Evolutionary conservation across 2,797 vertebrate genomes (phyloP).

Genomic region (Anomalospiza imberbis): DNA sequence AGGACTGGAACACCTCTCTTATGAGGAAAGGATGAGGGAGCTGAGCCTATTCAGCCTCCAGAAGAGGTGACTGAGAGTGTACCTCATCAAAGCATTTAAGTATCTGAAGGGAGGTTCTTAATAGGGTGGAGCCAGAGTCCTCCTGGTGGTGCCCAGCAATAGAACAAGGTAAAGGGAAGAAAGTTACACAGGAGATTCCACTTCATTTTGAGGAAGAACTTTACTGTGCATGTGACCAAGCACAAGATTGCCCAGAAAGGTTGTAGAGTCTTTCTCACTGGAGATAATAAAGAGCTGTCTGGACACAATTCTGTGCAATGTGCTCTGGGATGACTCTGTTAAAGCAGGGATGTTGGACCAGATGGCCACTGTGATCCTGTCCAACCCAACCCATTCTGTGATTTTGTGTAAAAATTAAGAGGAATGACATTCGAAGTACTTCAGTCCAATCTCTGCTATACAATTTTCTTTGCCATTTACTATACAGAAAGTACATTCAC

Average conservation of each 20-base stretch:
- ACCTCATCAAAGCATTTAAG: neutral
- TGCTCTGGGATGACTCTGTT: neutral
- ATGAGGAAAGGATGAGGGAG: neutral
- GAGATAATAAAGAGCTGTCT: neutral
- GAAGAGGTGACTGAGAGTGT: neutral
- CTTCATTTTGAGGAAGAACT: neutral
- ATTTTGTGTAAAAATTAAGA: neutral
- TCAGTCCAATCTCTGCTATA: neutral
- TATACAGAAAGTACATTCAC: neutral
- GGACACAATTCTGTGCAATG: neutral
- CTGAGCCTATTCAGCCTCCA: neutral
- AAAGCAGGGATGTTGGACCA: neutral
- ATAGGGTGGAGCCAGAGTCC: neutral
- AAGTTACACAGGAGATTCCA: neutral
- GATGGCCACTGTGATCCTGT: neutral
- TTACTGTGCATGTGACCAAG: neutral
- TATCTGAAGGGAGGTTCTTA: neutral
- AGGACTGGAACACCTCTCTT: neutral
- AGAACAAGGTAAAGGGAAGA: neutral
- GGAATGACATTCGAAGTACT: neutral
- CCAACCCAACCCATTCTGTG: neutral
- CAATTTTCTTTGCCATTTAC: neutral
- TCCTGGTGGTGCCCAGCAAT: neutral
- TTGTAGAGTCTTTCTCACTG: neutral
- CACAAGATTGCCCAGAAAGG: neutral